Evolutionary conservation across 2,888 invertebrate genomes (phyloP).

Genomic region (Yponomeuta plumbellus): DNA sequence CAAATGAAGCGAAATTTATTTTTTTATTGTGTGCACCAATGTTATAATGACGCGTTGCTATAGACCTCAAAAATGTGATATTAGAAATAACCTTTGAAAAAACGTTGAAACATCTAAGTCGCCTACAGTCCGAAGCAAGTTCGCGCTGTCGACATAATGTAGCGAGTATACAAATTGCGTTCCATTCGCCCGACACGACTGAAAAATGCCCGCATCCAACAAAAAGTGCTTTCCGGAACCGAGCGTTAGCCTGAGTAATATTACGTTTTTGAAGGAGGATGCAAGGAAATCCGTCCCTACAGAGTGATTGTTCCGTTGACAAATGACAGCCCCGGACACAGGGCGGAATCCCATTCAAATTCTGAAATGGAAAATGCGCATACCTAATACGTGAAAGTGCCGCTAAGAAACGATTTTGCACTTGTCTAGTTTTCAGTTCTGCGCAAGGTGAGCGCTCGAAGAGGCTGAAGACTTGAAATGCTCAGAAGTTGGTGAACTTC

Average conservation of each 20-base stretch:
- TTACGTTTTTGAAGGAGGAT: slow-evolving; percentile 41
- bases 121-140: too few relatives aligned
- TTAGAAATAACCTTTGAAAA: too few relatives aligned
- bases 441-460: neutral
- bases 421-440: neutral
- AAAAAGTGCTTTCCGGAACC: slow-evolving; percentile 46
- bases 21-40: too few relatives aligned
- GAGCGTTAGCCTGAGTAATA: slow-evolving; percentile 42
- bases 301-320: slow-evolving; percentile 47
- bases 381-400: neutral
- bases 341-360: slow-evolving; percentile 25
- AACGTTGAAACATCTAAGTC: too few relatives aligned
- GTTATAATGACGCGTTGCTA: too few relatives aligned
- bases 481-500: slow-evolving; percentile 48
- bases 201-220: slow-evolving; percentile 53
- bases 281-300: slow-evolving; percentile 34
- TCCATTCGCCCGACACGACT: slow-evolving; percentile 45
- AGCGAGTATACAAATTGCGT: slow-evolving; percentile 48
- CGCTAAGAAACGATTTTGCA: neutral
- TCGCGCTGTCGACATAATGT: neutral
- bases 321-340: slow-evolving; percentile 37
- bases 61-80: too few relatives aligned
- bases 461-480: slow-evolving; percentile 36
- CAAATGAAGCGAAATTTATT: too few relatives aligned
- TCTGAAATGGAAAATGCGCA: neutral